phyloP scores from a whole-genome alignment of 2,113 vertebrate species.

The Siphamia tubifer region DNA sequence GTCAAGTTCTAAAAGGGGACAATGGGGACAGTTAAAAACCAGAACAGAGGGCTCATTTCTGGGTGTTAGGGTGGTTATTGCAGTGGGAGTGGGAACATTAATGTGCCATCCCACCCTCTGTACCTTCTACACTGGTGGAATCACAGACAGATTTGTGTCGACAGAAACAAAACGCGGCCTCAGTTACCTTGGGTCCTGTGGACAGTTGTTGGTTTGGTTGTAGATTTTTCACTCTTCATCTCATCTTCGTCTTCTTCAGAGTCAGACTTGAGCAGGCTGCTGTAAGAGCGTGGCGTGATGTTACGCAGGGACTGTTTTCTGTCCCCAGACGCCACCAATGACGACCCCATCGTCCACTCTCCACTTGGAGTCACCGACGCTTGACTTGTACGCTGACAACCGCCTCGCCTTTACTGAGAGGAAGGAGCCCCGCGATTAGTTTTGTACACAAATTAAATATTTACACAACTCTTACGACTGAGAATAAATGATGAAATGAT shows the following conservation, averaged over 20 bases:
- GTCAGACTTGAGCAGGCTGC: constrained; percentile 87
- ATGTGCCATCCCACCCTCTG: no score
- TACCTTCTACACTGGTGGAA: no score
- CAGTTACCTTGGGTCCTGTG: constrained; percentile 51
- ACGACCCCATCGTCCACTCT: constrained; percentile 14
- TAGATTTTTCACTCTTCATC: not conserved
- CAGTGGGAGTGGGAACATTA: no score
- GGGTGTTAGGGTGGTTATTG: no score
- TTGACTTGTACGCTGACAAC: not conserved
- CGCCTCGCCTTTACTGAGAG: constrained; percentile 67
- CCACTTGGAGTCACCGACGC: constrained; percentile 70
- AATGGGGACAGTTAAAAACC: no score
- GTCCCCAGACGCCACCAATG: constrained; percentile 49
- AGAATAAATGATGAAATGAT: not conserved
- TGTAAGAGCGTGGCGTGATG: constrained; percentile 86
- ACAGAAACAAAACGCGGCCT: not conserved
- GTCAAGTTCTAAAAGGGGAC: no score
- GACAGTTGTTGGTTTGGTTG: constrained; percentile 28
- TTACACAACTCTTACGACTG: not conserved
- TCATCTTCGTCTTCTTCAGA: constrained; percentile 76
- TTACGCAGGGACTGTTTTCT: constrained; percentile 85
- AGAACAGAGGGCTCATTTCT: no score
- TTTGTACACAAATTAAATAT: not conserved
- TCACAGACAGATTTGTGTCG: not conserved
- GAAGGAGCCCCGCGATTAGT: constrained; percentile 12